Percentiles rank a stretch among this genome's conserved stretches.
Evolutionary conservation across 2,113 vertebrate species (phyloP).

Genomic region (Hipposideros armiger): DNA sequence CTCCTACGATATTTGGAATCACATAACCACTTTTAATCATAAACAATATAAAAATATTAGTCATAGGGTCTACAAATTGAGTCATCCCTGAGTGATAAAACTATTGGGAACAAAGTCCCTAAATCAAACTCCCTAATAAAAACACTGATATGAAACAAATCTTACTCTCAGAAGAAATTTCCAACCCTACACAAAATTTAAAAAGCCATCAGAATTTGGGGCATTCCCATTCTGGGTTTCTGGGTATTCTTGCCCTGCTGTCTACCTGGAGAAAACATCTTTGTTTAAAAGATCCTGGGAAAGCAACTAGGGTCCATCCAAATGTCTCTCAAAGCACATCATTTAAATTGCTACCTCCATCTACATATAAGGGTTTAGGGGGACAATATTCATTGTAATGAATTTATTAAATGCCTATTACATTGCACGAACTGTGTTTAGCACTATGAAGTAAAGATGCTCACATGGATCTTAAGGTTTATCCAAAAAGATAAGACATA

Average conservation of each 20-base stretch:
- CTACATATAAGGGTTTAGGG: background rate
- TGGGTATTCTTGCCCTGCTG: background rate
- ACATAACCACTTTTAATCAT: background rate
- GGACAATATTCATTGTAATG: background rate
- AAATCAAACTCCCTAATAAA: background rate
- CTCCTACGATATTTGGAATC: background rate
- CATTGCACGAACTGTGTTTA: background rate
- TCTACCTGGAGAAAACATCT: constrained; percentile 13
- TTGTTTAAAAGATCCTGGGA: constrained; percentile 23
- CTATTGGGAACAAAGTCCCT: background rate
- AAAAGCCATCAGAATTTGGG: background rate
- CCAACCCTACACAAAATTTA: background rate
- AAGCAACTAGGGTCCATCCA: background rate
- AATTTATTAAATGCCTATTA: background rate
- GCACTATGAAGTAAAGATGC: background rate
- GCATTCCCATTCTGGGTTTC: background rate
- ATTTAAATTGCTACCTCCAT: background rate
- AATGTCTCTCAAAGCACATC: background rate
- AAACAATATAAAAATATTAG: background rate
- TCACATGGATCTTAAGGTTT: background rate
- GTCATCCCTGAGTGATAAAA: constrained; percentile 1
- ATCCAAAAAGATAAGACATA: constrained; percentile 1
- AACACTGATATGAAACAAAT: constrained; percentile 25
- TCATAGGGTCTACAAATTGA: background rate
- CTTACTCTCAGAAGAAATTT: background rate